A percentile compares a stretch with the other conserved stretches of the same genome.
Evolutionary conservation across 1,140 invertebrate genomes (phyloP).

Genomic region (Eumeta japonica): DNA sequence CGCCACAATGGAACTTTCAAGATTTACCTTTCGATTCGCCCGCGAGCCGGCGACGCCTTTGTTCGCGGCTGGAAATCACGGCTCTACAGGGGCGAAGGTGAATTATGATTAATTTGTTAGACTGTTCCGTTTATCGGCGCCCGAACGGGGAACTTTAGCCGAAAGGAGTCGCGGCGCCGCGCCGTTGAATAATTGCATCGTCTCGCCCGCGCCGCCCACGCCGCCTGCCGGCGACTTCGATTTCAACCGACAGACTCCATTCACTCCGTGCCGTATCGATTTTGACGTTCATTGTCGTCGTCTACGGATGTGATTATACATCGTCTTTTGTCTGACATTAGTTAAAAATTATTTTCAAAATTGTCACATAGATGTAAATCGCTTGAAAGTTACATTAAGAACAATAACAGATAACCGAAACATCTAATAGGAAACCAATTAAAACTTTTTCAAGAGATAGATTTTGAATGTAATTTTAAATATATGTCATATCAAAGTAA

Average conservation of each 20-base stretch:
- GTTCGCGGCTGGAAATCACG: slow-evolving; percentile 41
- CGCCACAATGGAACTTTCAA: slow-evolving; percentile 50
- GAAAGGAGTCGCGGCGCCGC: slow-evolving; percentile 28
- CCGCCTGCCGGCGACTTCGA: background rate
- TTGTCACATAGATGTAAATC: no score
- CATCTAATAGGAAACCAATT: no score
- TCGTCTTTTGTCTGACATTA: no score
- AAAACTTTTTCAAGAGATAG: no score
- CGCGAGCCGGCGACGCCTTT: slow-evolving; percentile 44
- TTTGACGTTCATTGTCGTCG: no score
- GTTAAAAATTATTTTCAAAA: no score
- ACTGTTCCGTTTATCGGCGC: slow-evolving; percentile 32
- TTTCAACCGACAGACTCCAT: background rate
- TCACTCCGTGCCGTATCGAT: no score
- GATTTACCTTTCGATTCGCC: slow-evolving; percentile 48
- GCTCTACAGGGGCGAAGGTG: slow-evolving; percentile 50
- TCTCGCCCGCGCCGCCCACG: slow-evolving; percentile 7
- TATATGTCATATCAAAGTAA: no score
- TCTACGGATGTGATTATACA: no score
- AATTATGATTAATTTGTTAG: slow-evolving; percentile 56
- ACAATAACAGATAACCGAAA: no score
- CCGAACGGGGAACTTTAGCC: slow-evolving; percentile 27
- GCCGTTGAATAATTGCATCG: slow-evolving; percentile 21
- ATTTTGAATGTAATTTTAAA: no score
- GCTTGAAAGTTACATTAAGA: no score